A percentile compares a stretch with the other conserved stretches of the same genome.
phyloP scores from a whole-genome alignment of 2,113 vertebrate genomes.

The Myotis lucifugus region DNA sequence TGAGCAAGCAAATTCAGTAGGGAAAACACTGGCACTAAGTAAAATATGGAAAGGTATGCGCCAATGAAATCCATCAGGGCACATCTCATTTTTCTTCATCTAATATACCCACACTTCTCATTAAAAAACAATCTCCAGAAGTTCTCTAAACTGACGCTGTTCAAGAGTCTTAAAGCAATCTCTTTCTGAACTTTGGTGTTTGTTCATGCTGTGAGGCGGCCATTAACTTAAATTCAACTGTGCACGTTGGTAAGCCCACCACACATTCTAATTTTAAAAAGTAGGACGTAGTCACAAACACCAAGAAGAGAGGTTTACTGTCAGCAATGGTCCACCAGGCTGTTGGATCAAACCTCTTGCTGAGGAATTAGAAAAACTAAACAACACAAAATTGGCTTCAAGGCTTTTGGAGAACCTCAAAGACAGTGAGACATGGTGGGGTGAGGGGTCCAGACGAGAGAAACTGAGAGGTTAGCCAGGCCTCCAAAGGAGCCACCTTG shows the following conservation, averaged over 20 bases:
- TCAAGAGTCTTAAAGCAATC: background rate
- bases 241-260: background rate
- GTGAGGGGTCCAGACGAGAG: background rate
- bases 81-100: background rate
- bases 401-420: background rate
- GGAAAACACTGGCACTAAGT: background rate
- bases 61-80: background rate
- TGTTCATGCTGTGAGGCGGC: background rate
- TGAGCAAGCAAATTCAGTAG: background rate
- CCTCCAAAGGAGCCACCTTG: background rate
- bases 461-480: background rate
- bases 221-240: background rate
- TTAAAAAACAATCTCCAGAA: background rate
- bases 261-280: slow-evolving; percentile 13
- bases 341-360: background rate
- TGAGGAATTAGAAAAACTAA: slow-evolving; percentile 6
- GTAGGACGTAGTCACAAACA: background rate
- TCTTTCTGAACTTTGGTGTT: background rate
- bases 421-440: background rate
- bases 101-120: background rate
- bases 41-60: background rate
- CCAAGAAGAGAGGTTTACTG: background rate
- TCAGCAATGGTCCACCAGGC: background rate
- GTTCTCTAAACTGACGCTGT: background rate
- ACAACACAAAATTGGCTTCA: background rate